phyloP scores from a whole-genome alignment of 35 echinoderm and acorn worm species.

The Hemicentrotus pulcherrimus region DNA sequence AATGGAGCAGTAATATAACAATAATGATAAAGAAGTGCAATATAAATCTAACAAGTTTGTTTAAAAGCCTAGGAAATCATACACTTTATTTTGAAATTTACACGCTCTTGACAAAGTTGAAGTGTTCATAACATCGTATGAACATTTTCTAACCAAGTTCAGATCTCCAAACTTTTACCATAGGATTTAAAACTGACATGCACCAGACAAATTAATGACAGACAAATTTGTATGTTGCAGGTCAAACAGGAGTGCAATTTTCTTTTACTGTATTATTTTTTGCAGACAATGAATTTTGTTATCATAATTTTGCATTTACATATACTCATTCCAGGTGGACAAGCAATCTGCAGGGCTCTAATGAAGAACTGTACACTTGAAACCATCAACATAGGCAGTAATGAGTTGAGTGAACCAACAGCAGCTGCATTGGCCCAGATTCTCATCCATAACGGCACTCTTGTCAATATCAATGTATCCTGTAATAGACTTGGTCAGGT shows the following conservation, averaged over 20 bases:
- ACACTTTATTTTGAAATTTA: too few relatives aligned
- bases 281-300: neutral
- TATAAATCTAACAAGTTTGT: too few relatives aligned
- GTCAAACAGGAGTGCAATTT: neutral
- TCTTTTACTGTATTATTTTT: neutral
- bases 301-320: neutral
- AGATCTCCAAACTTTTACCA: neutral
- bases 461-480: constrained; percentile 77
- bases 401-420: constrained; percentile 95
- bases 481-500: constrained; percentile 97
- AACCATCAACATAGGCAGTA: constrained; percentile 80
- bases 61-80: too few relatives aligned
- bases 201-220: neutral
- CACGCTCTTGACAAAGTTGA: too few relatives aligned
- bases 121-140: too few relatives aligned
- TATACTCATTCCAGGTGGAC: constrained; percentile 73
- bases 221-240: neutral
- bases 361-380: constrained; percentile 90
- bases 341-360: constrained; percentile 77
- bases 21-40: too few relatives aligned
- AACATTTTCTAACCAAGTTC: neutral
- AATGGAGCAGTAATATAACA: too few relatives aligned
- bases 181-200: neutral
- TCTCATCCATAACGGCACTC: constrained; percentile 85
- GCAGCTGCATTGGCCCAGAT: constrained; percentile 91